Base-by-base conservation (phyloP, 2,888 invertebrate genomes). In the Volucella inanis region DNA sequence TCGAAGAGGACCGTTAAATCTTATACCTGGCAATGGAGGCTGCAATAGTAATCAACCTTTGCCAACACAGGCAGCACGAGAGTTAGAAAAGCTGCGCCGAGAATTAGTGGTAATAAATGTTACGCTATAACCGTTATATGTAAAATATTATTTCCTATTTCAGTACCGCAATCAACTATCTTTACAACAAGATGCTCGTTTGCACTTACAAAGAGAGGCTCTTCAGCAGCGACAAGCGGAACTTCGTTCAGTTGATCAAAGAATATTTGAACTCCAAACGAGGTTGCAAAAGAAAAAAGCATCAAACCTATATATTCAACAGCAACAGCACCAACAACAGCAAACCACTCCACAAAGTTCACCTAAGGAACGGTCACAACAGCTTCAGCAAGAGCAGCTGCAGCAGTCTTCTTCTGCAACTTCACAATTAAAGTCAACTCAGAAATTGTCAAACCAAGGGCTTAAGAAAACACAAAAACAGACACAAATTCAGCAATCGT, bases 101-200 rank as follows among this genome's bases (percentile, higher is more conserved):
- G 98, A 98, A 93, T 94, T 98, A 87, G 96, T 98, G 96, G 98
- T 98, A 90, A 94, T 94, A 52, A 10, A 22, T 14, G n/a, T 22
- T 45, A 11, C 45, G 8, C 10, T 68, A 15, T n/a, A 15, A n/a
- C 11, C 8, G 10, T 22, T 6, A 15, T n/a, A 11, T 0, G 0
- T 61, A 2, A 54, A 31, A 64, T 57, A 14, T 45, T 41, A 2
- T 31, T 54, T 59, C 4, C 22, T 1, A 8, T 93, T 94, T 12
- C 93, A 98, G 98, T 98, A 98, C 91, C 97, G 98, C 86, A 98
- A 98, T 93, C 98, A 98, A 92, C 93, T 98, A 92, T 98, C 98
- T 92, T 96, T 98, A 92, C 97, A 98, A 92, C 98, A 98, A 93
- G 98, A 96, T 93, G 96, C 96, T 88, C 95, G 98, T 89, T 94